Conservation (phyloP, 35 echinoderm and acorn worm genomes). For the Apostichopus parvimensis region DNA sequence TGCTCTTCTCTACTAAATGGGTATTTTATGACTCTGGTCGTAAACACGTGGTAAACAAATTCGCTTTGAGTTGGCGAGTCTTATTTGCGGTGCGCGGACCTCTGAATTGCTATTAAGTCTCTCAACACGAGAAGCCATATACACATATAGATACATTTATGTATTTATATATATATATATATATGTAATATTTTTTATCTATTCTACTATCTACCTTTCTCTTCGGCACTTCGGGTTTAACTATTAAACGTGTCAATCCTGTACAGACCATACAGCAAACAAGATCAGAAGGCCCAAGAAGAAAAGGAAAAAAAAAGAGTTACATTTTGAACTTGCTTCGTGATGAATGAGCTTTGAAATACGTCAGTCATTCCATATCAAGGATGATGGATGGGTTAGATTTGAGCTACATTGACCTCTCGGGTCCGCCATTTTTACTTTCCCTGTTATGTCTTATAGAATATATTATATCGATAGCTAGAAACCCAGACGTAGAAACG, state of each 20-base stretch:
- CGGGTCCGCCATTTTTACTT: conserved; percentile 32
- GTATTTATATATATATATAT: not conserved
- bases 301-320: not conserved
- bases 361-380: conserved; percentile 32
- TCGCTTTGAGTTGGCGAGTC: not conserved
- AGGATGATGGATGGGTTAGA: conserved; percentile 35
- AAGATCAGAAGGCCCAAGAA: not conserved
- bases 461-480: not conserved
- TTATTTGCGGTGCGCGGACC: not conserved
- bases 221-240: no score
- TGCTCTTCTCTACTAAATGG: not conserved
- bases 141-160: not conserved
- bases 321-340: conserved; percentile 33
- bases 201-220: no score
- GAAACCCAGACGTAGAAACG: conserved; percentile 23
- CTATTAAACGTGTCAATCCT: not conserved
- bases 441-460: not conserved
- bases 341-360: conserved; percentile 22
- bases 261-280: not conserved
- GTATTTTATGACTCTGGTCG: conserved; percentile 24
- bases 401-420: not conserved
- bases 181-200: no score
- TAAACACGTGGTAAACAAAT: conserved; percentile 34
- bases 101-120: not conserved
- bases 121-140: not conserved